Conservation (phyloP, 2,888 invertebrate species). For the Drosophila maculinotata region DNA sequence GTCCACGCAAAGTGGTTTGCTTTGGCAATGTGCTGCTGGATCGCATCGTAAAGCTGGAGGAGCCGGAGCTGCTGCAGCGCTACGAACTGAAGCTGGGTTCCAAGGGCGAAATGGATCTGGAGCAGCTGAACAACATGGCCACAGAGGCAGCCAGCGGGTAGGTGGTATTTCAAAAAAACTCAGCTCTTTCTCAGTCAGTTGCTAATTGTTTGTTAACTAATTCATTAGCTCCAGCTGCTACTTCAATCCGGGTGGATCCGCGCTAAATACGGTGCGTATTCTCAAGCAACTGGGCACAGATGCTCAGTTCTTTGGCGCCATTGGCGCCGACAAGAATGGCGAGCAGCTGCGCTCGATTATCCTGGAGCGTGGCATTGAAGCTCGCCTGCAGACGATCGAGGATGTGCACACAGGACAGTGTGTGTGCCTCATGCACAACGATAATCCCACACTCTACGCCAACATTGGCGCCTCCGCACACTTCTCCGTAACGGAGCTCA, state of each 20-base stretch:
- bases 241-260: slow-evolving; percentile 85
- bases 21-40: slow-evolving; percentile 84
- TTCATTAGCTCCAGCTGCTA: slow-evolving; percentile 46
- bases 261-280: slow-evolving; percentile 86
- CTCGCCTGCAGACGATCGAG: slow-evolving; percentile 82
- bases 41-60: slow-evolving; percentile 72
- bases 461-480: slow-evolving; percentile 86
- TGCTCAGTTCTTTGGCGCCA: slow-evolving; percentile 86
- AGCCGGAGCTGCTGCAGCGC: slow-evolving; percentile 77
- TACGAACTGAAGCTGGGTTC: slow-evolving; percentile 74
- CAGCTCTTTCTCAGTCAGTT: not conserved
- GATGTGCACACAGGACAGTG: slow-evolving; percentile 86
- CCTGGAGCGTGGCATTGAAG: slow-evolving; percentile 84
- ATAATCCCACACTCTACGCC: slow-evolving; percentile 86
- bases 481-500: slow-evolving; percentile 82
- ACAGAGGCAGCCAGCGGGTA: slow-evolving; percentile 70
- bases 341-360: slow-evolving; percentile 83
- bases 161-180: slow-evolving; percentile 22
- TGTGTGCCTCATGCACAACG: slow-evolving; percentile 85
- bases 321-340: slow-evolving; percentile 86
- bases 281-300: slow-evolving; percentile 84
- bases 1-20: slow-evolving; percentile 82
- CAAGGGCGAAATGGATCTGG: slow-evolving; percentile 81
- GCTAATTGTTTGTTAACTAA: slow-evolving; percentile 26
- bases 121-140: slow-evolving; percentile 71